A percentile compares a stretch with the other conserved stretches of the same genome.
phyloP scores from a whole-genome alignment of 2,888 invertebrate species.

The Lepidochrysops patricia region DNA sequence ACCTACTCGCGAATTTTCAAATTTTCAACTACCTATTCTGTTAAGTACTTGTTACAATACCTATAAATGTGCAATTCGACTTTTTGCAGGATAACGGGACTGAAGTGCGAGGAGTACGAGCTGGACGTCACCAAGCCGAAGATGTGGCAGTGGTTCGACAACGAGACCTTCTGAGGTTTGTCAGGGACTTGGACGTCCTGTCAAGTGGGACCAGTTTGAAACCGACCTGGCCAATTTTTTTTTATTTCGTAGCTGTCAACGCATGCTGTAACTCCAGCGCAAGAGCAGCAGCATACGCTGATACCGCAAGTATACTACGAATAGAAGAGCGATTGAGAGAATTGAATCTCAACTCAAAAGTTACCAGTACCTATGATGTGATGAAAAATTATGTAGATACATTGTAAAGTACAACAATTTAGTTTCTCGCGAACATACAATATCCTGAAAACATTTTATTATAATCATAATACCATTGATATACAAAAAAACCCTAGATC shows the following conservation, averaged over 20 bases:
- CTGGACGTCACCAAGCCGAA: constrained; percentile 60
- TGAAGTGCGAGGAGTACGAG: constrained; percentile 72
- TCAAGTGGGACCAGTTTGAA: no score
- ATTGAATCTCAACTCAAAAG: not conserved
- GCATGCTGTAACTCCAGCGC: no score
- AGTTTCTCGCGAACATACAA: not conserved
- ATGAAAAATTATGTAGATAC: not conserved
- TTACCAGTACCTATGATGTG: not conserved
- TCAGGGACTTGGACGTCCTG: not conserved
- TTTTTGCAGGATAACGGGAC: constrained; percentile 57
- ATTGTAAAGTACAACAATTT: not conserved
- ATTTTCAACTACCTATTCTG: no score
- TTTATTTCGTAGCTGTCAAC: no score
- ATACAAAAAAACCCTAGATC: no score
- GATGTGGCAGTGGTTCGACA: constrained; percentile 78
- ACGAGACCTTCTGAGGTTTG: constrained; percentile 54
- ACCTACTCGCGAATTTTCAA: no score
- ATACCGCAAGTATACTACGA: no score
- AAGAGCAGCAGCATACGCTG: no score
- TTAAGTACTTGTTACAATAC: no score
- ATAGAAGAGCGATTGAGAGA: no score
- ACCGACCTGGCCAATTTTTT: not conserved
- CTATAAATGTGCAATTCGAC: no score
- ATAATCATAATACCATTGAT: not conserved
- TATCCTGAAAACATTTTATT: not conserved